A percentile compares a stretch with the other conserved stretches of the same genome.
These are phyloP conservation scores for Xerus rutilus DNA, from an alignment of 2,797 vertebrate species.

Conservation along the genomic window DNA sequence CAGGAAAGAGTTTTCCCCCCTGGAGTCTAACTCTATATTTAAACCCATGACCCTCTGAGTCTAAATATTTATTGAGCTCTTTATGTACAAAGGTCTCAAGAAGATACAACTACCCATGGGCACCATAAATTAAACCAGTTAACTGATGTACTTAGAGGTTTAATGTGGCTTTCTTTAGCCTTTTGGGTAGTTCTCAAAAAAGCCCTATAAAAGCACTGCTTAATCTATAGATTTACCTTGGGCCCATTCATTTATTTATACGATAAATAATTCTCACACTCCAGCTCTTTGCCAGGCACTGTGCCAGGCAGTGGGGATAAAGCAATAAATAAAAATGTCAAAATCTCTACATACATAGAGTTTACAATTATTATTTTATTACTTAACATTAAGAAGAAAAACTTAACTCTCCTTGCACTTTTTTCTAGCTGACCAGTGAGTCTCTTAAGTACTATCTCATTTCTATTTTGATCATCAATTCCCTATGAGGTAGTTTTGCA, in stretches of 20 bases:
- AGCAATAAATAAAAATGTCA: conserved; percentile 57
- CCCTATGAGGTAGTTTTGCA: conserved; percentile 47
- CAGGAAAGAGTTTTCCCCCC: background rate
- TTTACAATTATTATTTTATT: conserved; percentile 66
- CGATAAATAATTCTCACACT: conserved; percentile 31
- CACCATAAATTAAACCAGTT: background rate
- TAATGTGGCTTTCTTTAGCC: background rate
- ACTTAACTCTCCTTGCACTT: background rate
- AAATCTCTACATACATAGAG: background rate
- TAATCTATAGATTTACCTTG: conserved; percentile 19
- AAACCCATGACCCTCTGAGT: background rate
- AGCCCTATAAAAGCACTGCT: background rate
- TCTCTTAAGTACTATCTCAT: conserved; percentile 32
- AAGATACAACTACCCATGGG: background rate
- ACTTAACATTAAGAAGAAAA: conserved; percentile 42
- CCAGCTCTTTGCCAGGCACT: background rate
- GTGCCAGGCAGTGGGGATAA: conserved; percentile 9
- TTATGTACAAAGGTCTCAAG: background rate
- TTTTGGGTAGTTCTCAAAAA: conserved; percentile 50
- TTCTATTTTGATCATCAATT: conserved; percentile 69
- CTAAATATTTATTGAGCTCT: conserved; percentile 20
- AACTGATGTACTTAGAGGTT: background rate
- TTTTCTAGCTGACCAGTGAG: conserved; percentile 29
- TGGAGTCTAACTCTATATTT: background rate
- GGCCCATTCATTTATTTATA: background rate